phyloP scores from a whole-genome alignment of 2,888 invertebrate genomes.

The Autographa gamma region DNA sequence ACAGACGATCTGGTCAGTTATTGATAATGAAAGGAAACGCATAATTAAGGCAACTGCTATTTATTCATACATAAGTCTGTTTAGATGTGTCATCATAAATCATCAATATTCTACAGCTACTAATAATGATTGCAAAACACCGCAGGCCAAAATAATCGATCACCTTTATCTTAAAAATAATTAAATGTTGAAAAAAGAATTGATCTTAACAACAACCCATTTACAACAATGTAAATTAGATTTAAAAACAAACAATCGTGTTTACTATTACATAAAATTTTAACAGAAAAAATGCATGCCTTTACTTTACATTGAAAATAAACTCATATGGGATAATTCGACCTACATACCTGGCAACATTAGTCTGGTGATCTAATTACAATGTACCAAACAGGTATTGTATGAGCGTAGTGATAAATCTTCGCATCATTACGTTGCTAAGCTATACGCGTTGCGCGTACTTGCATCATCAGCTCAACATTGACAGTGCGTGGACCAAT shows the following conservation, averaged over 20 bases:
- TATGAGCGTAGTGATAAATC: conserved; percentile 20
- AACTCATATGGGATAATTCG: conserved; percentile 34
- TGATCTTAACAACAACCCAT: neutral
- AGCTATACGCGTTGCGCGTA: conserved; percentile 8
- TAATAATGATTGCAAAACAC: neutral
- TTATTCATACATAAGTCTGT: neutral
- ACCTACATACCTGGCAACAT: conserved; percentile 46
- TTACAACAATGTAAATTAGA: neutral
- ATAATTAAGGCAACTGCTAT: neutral
- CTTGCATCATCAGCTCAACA: conserved; percentile 23
- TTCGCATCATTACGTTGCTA: conserved; percentile 8
- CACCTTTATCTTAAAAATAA: neutral
- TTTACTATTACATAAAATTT: neutral
- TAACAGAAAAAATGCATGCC: conserved; percentile 18
- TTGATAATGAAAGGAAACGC: conserved; percentile 28
- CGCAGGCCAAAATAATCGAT: conserved; percentile 3
- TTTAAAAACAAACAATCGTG: neutral
- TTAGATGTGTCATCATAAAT: neutral
- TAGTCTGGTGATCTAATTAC: conserved; percentile 38
- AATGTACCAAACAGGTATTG: conserved; percentile 42
- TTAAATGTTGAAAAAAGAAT: neutral
- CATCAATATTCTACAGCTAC: neutral
- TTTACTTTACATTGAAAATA: conserved; percentile 33
- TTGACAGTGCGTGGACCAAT: conserved; percentile 5
- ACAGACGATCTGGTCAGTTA: conserved; percentile 7